Base-by-base conservation (phyloP, 2,888 invertebrate species). In the Pocota personata region DNA sequence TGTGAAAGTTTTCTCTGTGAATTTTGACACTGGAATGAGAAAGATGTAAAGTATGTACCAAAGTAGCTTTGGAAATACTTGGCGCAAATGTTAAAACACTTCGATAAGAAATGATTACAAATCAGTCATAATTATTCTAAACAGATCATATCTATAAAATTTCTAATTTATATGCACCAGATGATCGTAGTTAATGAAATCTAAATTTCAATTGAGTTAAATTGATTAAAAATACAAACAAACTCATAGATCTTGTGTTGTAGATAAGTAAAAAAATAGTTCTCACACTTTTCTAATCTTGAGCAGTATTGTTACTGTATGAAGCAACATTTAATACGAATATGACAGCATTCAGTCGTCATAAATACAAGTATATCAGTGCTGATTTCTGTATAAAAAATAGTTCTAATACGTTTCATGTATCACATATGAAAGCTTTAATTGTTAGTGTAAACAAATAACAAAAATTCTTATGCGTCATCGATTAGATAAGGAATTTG, bases 321-420 rank as follows among this genome's bases (percentile, higher is more conserved):
- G n/a, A n/a, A n/a, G n/a, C n/a, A n/a, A n/a, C n/a, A n/a, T n/a
- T n/a, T n/a, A n/a, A n/a, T n/a, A 16, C 16, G 27, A 58, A 46
- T n/a, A 60, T 60, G 72, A 60, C 72, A 24, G 48, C 72, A 72
- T 12, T 35, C n/a, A 14, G 60, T 72, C 37, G 48, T 60, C 58
- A 72, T 69, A 43, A 37, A 55, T 35, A 8, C 3, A 12, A n/a
- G 14, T 43, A 46, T 14, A 24, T 58, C 46, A 57, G 10, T n/a
- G 14, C 30, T 43, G 55, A 16, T 69, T 55, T 40, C 55, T 14
- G 16, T 5, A 19, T 8, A 66, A 46, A 66, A 7, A n/a, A 24
- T 24, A 24, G 4, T 24, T 35, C 5, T 40, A 12, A 37, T 37
- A 35, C 21, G 21, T n/a, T 37, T 52, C 37, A 21, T n/a, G 50